A percentile compares a stretch with the other conserved stretches of the same genome.
Evolutionary conservation across 2,888 invertebrate species (phyloP).

Genomic region (Epicampocera succincta): DNA sequence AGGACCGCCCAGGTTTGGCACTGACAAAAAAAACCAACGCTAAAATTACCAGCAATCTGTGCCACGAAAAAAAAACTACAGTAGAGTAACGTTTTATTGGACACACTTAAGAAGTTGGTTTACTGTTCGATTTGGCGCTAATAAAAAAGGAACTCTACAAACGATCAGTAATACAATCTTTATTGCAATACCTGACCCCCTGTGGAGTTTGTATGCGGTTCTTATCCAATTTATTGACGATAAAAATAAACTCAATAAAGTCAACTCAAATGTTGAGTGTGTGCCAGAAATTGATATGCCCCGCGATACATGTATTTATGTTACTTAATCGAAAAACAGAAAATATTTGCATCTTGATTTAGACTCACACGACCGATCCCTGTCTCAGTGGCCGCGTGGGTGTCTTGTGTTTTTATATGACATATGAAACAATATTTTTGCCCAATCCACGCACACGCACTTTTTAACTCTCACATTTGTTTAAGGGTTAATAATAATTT

Average conservation of each 20-base stretch:
- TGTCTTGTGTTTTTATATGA: not conserved
- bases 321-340: no score
- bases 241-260: not conserved
- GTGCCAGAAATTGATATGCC: not conserved
- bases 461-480: not conserved
- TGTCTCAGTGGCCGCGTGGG: no score
- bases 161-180: conserved; percentile 25
- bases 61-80: no score
- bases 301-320: not conserved
- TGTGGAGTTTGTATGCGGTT: not conserved
- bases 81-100: no score
- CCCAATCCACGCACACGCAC: not conserved
- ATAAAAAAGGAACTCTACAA: not conserved
- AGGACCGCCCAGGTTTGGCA: no score
- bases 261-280: not conserved
- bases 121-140: not conserved
- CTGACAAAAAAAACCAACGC: no score
- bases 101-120: not conserved
- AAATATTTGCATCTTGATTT: no score
- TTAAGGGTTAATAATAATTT: conserved; percentile 52
- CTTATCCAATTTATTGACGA: not conserved
- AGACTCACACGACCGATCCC: no score
- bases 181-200: conserved; percentile 14
- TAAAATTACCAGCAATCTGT: no score
- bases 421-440: conserved; percentile 27